Conservation (phyloP, 2,113 vertebrate species). For the Nicator chloris region DNA sequence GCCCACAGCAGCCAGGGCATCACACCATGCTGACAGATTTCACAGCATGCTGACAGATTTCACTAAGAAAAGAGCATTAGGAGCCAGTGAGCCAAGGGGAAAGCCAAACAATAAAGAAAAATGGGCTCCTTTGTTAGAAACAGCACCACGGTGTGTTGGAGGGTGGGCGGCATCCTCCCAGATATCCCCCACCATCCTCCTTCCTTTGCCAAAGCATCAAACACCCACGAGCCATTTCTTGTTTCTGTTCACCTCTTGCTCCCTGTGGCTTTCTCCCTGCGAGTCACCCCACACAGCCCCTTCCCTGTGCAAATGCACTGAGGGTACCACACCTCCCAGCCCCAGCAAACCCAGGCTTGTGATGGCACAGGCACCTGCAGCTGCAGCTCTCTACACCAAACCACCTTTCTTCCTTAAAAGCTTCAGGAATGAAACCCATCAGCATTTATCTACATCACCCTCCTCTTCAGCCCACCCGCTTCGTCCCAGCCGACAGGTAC, state of each 20-base stretch:
- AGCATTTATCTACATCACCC: not conserved
- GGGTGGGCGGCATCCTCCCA: not conserved
- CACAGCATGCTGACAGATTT: accelerated
- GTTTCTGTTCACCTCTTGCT: not conserved
- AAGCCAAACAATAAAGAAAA: not conserved
- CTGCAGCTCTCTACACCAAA: not conserved
- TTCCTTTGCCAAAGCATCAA: not conserved
- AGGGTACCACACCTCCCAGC: not conserved
- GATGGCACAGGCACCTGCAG: not conserved
- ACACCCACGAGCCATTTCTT: not conserved
- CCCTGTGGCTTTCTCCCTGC: not conserved
- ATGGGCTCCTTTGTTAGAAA: not conserved
- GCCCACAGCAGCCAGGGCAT: not conserved
- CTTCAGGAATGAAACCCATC: not conserved
- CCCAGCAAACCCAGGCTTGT: not conserved
- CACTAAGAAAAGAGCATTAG: not conserved
- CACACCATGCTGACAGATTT: not conserved
- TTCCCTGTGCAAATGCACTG: not conserved
- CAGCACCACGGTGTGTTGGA: not conserved
- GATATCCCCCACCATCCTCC: not conserved
- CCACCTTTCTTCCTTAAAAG: not conserved
- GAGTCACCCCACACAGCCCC: not conserved
- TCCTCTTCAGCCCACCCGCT: not conserved
- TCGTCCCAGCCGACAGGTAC: not conserved
- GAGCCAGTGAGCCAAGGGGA: not conserved